Conservation (phyloP, 2,113 vertebrate species). For the Neotragus moschatus region DNA sequence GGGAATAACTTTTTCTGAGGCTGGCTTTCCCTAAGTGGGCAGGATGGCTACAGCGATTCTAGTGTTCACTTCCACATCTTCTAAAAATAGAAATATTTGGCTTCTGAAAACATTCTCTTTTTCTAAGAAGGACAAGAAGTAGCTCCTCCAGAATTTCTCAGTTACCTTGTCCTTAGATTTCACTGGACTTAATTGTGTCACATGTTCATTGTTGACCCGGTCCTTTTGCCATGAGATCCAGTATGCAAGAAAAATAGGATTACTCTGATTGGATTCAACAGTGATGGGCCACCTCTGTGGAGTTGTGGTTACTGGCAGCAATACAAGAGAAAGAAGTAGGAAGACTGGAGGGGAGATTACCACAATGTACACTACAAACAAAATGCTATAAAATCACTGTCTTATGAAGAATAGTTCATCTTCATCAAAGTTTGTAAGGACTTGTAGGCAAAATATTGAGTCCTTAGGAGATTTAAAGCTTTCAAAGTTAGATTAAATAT, state of each 20-base stretch:
- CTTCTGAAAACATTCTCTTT: not conserved
- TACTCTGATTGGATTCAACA: not conserved
- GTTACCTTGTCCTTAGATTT: not conserved
- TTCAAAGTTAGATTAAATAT: not conserved
- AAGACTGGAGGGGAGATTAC: not conserved
- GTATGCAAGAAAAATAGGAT: not conserved
- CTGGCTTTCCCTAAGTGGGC: not conserved
- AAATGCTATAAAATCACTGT: not conserved
- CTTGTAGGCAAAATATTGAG: not conserved
- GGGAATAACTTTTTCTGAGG: not conserved
- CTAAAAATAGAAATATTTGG: not conserved
- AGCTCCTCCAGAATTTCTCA: not conserved
- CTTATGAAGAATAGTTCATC: not conserved
- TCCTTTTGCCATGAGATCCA: not conserved
- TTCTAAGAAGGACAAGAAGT: not conserved
- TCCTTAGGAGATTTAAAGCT: not conserved
- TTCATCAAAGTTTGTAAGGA: not conserved
- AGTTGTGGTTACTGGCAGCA: not conserved
- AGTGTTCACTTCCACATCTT: not conserved
- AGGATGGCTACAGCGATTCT: not conserved
- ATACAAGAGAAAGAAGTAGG: not conserved
- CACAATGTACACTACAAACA: not conserved
- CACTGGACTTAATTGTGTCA: not conserved
- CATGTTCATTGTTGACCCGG: not conserved
- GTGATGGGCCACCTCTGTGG: not conserved